These are phyloP conservation scores for Pelecanoides urinatrix DNA, from an alignment of 2,113 vertebrate genomes.

Conservation along the genomic window DNA sequence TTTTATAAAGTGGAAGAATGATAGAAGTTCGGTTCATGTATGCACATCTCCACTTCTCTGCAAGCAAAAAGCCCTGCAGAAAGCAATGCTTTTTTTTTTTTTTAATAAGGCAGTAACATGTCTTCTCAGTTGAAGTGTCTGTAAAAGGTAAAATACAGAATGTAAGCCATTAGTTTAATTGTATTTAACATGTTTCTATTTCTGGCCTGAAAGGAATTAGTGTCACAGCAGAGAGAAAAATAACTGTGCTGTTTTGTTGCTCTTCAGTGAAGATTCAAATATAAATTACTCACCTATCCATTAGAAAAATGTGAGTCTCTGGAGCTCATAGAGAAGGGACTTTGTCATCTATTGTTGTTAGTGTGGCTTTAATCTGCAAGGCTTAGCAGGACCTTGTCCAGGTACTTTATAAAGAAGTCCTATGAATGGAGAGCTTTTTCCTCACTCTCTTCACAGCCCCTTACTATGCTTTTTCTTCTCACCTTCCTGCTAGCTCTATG, in stretches of 20 bases:
- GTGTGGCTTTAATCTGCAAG: neutral
- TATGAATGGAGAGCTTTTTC: neutral
- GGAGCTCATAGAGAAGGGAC: neutral
- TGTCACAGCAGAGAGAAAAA: neutral
- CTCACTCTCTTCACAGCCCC: neutral
- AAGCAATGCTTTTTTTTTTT: neutral
- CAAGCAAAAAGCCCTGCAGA: neutral
- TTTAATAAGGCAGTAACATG: neutral
- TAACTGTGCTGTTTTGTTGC: neutral
- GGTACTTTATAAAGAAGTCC: neutral
- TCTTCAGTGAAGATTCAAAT: neutral
- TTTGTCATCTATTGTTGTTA: neutral
- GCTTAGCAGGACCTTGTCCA: neutral
- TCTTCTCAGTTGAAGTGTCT: neutral
- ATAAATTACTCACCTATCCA: neutral
- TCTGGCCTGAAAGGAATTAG: neutral
- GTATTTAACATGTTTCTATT: neutral
- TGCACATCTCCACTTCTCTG: neutral
- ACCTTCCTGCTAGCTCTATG: neutral
- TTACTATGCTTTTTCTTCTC: neutral
- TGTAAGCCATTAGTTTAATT: neutral
- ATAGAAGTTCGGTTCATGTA: rapidly evolving
- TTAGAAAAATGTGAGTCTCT: neutral
- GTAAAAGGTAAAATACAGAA: neutral
- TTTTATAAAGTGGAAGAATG: neutral